Base-by-base conservation (phyloP, 2,113 vertebrate species). In the Pluvianellus socialis region DNA sequence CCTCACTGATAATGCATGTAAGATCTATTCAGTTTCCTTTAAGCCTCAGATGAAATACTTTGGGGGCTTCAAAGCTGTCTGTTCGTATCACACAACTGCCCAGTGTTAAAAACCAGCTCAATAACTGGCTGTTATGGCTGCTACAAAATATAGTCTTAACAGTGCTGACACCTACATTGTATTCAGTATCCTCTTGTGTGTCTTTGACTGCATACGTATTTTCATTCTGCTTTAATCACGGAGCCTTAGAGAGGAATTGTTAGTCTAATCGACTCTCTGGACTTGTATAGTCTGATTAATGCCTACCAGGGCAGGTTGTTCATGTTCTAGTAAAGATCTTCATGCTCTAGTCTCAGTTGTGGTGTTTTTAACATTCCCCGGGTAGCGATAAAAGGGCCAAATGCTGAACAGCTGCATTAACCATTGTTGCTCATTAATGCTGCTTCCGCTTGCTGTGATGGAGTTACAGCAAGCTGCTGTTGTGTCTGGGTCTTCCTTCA, bases 161-260 rank as follows among this genome's bases (percentile, higher is more conserved):
- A 22, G 53, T 30, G 67, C 86, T 88, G 96, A 87, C 76, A 86
- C 63, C 94, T 82, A n/a, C 28, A 6, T 50, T 16, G 85, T 30
- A 33, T 44, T 84, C 67, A 49, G 65, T 53, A 88, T 50, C 67
- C 94, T 96, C 96, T 15, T 6, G 86, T 67, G 90, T 65, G 79
- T 84, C 91, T 96, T 93, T 92, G 65, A 21, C 55, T 84, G 14
- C 56, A 14, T 80, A n/a, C 71, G 55, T 93, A 65, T 95, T 96
- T 96, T 91, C 72, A 86, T 86, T 92, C 68, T 45, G 52, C 73
- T 96, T 96, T 96, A 93, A 92, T 97, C 94, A 92, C 56, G 72
- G 86, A 93, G 65, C 92, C 95, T 95, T 55, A 81, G 96, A 96
- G 96, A 93, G 92, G 83, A 93, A 91, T 92, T 93, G 88, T 94